Evolutionary conservation across 2,113 vertebrate species (phyloP).

Genomic region (Paramormyrops kingsleyae): DNA sequence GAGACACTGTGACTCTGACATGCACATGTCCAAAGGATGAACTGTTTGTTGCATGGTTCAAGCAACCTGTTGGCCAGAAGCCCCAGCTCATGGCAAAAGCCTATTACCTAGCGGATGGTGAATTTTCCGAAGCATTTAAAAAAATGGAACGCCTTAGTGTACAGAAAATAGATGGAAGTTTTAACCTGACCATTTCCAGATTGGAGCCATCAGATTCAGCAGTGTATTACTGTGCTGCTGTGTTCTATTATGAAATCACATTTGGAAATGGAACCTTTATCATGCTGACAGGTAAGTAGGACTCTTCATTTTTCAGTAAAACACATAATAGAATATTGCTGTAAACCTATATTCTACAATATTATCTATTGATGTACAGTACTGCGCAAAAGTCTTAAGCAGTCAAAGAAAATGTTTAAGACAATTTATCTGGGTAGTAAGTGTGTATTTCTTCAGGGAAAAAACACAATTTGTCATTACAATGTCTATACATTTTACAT

Average conservation of each 20-base stretch:
- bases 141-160: not conserved
- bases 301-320: not conserved
- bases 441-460: not conserved
- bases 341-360: not conserved
- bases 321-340: not conserved
- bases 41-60: constrained; percentile 27
- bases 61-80: constrained; percentile 17
- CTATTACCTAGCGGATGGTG: not conserved
- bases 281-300: constrained; percentile 32
- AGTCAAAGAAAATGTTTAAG: not conserved
- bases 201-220: constrained; percentile 25
- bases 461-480: not conserved
- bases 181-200: constrained; percentile 27
- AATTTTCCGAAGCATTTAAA: not conserved
- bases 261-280: constrained; percentile 27
- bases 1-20: constrained; percentile 20
- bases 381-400: not conserved
- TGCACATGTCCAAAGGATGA: not conserved
- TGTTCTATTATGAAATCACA: not conserved
- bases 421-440: not conserved
- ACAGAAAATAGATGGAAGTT: constrained; percentile 26
- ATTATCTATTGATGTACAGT: not conserved
- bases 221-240: constrained; percentile 34
- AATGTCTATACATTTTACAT: not conserved
- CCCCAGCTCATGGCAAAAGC: constrained; percentile 18